Conservation (phyloP, 1,140 invertebrate genomes). For the Brachionus plicatilis region DNA sequence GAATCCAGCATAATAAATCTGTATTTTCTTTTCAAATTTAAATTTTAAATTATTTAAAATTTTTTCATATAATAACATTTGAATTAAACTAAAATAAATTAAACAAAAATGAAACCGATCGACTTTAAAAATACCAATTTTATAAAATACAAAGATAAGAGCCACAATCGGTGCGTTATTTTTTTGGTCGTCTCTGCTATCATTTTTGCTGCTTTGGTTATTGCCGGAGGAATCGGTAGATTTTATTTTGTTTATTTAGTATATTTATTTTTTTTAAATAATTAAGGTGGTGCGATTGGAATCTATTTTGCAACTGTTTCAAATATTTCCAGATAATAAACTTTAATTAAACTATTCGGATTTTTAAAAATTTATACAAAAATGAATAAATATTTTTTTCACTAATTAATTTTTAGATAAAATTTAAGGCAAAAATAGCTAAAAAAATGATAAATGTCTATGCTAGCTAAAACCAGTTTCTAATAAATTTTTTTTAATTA, state of each 20-base stretch:
- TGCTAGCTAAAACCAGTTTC: no score
- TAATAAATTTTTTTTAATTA: no score
- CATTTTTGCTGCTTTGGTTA: neutral
- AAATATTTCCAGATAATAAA: neutral
- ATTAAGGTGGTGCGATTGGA: neutral
- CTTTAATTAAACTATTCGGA: no score
- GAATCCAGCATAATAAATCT: neutral
- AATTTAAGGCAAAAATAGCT: no score
- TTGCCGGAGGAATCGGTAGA: neutral
- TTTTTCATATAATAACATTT: neutral
- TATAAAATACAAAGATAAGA: neutral
- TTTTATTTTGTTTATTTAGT: neutral
- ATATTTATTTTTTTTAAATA: neutral
- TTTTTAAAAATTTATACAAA: no score
- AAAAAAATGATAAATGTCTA: no score
- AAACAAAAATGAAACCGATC: neutral
- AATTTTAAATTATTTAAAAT: neutral
- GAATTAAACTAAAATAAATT: neutral
- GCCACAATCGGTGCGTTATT: neutral
- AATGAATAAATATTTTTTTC: neutral
- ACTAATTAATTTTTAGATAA: no score
- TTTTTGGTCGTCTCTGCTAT: neutral
- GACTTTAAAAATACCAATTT: neutral
- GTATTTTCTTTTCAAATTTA: neutral
- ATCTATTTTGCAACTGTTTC: neutral